These are phyloP conservation scores for Sigmodon hispidus DNA, from an alignment of 2,113 vertebrate genomes.

Conservation along the genomic window DNA sequence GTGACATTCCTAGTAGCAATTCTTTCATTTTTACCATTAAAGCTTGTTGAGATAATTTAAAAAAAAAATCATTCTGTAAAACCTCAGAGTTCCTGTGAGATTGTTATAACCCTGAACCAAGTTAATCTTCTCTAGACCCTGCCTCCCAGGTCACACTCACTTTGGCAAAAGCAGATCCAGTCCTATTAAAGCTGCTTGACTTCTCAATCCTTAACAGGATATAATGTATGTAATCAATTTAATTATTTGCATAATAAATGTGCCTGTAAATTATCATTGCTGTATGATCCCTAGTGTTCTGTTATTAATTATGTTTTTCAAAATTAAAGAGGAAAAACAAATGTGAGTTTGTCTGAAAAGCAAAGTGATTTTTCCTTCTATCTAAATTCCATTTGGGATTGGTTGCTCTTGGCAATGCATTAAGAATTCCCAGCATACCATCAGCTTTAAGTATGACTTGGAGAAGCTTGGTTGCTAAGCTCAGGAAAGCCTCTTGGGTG, in stretches of 20 bases:
- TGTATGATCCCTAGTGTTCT: conserved; percentile 66
- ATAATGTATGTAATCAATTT: conserved; percentile 67
- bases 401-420: background rate
- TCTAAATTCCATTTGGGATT: conserved; percentile 1
- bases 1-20: background rate
- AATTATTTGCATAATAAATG: conserved; percentile 77
- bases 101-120: conserved; percentile 11
- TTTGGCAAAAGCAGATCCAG: conserved; percentile 49
- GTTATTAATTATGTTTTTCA: conserved; percentile 71
- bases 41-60: background rate
- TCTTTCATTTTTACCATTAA: background rate
- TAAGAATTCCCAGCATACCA: background rate
- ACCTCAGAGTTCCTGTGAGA: background rate
- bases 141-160: conserved; percentile 38
- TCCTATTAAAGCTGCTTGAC: conserved; percentile 47
- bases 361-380: conserved; percentile 12
- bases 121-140: background rate
- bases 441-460: background rate
- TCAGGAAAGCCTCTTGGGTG: background rate
- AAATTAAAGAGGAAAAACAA: conserved; percentile 49
- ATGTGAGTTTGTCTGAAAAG: conserved; percentile 8
- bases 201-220: conserved; percentile 68
- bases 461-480: background rate
- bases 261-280: conserved; percentile 62
- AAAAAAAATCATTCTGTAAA: background rate